A percentile compares a stretch with the other conserved stretches of the same genome.
phyloP scores from a whole-genome alignment of 2,888 invertebrate genomes.

The Sarcophaga variegata region DNA sequence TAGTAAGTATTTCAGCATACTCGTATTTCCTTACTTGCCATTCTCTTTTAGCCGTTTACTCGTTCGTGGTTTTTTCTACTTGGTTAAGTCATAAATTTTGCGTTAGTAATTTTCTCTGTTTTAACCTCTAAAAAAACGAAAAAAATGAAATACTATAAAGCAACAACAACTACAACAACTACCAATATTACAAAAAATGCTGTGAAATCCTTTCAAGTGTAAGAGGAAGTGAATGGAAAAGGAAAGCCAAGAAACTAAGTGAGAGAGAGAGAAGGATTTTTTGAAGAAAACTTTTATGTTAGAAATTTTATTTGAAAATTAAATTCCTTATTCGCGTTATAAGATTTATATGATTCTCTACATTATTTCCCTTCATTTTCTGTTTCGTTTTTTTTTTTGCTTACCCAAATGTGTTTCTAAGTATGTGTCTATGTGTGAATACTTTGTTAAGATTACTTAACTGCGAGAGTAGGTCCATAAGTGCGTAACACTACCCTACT shows the following conservation, averaged over 20 bases:
- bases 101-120: slow-evolving; percentile 67
- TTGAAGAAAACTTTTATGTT: slow-evolving; percentile 47
- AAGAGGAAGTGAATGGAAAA: neutral
- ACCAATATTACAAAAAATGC: neutral
- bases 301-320: slow-evolving; percentile 66
- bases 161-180: neutral
- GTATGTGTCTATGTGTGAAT: too few relatives aligned
- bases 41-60: slow-evolving; percentile 27
- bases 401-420: too few relatives aligned
- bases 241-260: neutral
- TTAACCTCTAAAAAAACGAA: slow-evolving; percentile 58
- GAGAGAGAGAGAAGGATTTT: slow-evolving; percentile 2
- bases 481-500: too few relatives aligned
- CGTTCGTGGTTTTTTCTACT: slow-evolving; percentile 58
- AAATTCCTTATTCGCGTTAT: slow-evolving; percentile 65
- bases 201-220: slow-evolving; percentile 35
- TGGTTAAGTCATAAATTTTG: slow-evolving; percentile 69
- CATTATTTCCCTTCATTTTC: neutral
- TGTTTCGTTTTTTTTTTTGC: neutral
- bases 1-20: neutral
- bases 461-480: too few relatives aligned
- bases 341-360: slow-evolving; percentile 65
- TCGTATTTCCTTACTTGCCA: neutral
- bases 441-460: too few relatives aligned
- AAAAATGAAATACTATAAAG: neutral